Conservation (phyloP, 2,797 vertebrate genomes). For the Tapera naevia region DNA sequence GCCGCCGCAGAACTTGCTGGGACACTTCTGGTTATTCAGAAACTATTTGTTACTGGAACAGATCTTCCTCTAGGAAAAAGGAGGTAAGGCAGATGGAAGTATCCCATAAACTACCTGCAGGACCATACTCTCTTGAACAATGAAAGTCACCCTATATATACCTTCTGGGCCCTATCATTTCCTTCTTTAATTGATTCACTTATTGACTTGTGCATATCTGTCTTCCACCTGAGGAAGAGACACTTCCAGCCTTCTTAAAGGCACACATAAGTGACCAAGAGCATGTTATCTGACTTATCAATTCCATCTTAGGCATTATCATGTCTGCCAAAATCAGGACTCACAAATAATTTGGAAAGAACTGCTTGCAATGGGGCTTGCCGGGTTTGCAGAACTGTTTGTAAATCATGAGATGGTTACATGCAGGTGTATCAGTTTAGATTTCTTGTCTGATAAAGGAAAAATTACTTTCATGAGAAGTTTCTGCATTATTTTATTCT, state of each 20-base stretch:
- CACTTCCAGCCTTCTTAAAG: neutral
- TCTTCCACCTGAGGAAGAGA: neutral
- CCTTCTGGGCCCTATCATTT: neutral
- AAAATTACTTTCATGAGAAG: neutral
- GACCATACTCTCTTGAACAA: neutral
- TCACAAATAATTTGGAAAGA: neutral
- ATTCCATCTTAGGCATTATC: neutral
- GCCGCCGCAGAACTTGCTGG: neutral
- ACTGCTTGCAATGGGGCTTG: neutral
- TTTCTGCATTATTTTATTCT: neutral
- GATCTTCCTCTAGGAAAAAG: neutral
- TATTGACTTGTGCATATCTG: neutral
- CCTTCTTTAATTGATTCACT: neutral
- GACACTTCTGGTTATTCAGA: neutral
- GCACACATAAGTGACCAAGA: neutral
- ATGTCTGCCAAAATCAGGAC: neutral
- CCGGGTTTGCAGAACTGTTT: neutral
- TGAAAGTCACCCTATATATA: neutral
- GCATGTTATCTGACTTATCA: neutral
- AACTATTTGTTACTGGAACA: neutral
- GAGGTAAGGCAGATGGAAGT: neutral
- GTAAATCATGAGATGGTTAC: neutral
- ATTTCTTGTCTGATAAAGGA: neutral
- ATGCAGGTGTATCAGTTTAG: neutral
- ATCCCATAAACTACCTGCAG: neutral